Evolutionary conservation across 2,113 vertebrate genomes (phyloP).

Genomic region (Ranitomeya imitator): DNA sequence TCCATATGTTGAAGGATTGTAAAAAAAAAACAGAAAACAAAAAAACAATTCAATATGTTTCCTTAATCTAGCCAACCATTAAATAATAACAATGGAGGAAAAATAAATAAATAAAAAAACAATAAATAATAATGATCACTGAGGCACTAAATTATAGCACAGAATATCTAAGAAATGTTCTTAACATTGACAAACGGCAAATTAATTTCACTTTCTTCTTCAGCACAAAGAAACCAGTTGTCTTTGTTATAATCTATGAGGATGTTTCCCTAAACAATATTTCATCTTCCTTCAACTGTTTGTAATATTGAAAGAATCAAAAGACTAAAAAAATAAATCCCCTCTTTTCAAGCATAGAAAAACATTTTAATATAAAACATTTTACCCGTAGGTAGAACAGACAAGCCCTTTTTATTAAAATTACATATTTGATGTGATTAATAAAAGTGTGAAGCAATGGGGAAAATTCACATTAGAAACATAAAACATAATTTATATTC

Average conservation of each 20-base stretch:
- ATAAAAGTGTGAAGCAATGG: conserved; percentile 26
- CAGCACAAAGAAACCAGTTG: not conserved
- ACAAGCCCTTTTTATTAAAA: conserved; percentile 3
- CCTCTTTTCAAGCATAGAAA: conserved; percentile 38
- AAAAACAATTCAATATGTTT: not conserved
- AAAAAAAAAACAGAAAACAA: not conserved
- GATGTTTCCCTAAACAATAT: not conserved
- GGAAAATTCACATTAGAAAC: conserved; percentile 24
- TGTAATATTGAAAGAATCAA: conserved; percentile 13
- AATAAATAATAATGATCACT: not conserved
- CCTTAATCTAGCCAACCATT: no score
- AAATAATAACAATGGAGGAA: not conserved
- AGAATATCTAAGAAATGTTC: not conserved
- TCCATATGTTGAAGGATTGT: not conserved
- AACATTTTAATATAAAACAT: conserved; percentile 30
- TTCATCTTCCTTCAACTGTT: not conserved
- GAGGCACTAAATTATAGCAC: not conserved
- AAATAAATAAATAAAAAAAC: not conserved
- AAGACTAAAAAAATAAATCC: not conserved
- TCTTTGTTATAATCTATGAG: not conserved
- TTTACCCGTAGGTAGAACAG: conserved; percentile 41
- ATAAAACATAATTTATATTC: conserved; percentile 43
- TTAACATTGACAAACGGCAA: not conserved
- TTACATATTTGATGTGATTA: conserved; percentile 45
- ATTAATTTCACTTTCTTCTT: not conserved